These are phyloP conservation scores for Bugula neritina DNA, from an alignment of 2,888 invertebrate species.

Conservation along the genomic window DNA sequence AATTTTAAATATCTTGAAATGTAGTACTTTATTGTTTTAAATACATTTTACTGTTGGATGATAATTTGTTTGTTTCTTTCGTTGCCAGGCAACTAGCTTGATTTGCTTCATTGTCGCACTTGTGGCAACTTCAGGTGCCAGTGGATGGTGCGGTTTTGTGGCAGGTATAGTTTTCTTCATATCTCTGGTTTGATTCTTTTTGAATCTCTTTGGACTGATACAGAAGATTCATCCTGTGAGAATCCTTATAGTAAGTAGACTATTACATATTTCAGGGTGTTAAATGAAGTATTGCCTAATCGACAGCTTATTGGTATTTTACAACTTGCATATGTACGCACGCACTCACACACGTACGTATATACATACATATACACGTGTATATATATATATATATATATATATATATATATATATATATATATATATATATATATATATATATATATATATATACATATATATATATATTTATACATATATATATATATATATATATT, in stretches of 20 bases:
- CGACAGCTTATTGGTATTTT: too few relatives aligned
- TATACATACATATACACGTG: neutral
- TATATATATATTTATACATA: too few relatives aligned
- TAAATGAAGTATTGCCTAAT: too few relatives aligned
- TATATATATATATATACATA: neutral
- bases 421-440: too few relatives aligned
- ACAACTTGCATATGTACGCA: too few relatives aligned
- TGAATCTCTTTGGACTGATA: conserved; percentile 41
- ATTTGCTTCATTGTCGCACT: neutral
- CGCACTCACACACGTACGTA: too few relatives aligned
- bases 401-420: too few relatives aligned
- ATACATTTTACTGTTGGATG: too few relatives aligned
- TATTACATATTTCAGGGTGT: too few relatives aligned
- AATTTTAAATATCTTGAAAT: too few relatives aligned
- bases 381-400: neutral
- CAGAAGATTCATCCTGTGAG: conserved; percentile 41
- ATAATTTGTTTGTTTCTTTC: too few relatives aligned
- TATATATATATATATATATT: neutral
- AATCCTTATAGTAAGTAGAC: conserved; percentile 44
- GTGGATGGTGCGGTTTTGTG: conserved; percentile 49
- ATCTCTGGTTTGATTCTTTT: conserved; percentile 39
- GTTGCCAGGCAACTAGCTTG: neutral
- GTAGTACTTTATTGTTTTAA: too few relatives aligned
- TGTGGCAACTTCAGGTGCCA: conserved; percentile 24
- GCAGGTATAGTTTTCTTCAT: conserved; percentile 40